Conservation (phyloP, 2,888 invertebrate species). For the Nemapogon koenigi region DNA sequence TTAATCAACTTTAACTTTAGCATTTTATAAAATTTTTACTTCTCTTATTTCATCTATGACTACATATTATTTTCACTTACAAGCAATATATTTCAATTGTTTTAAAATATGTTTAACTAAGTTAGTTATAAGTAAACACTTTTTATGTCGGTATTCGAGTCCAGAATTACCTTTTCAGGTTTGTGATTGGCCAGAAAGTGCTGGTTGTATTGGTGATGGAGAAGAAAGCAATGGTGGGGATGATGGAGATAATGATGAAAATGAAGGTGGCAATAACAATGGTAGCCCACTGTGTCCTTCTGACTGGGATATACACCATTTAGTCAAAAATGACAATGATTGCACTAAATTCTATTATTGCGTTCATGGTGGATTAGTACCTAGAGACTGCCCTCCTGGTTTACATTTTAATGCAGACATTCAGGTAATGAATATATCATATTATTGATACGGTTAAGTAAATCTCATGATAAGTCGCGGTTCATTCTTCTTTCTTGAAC, state of each 20-base stretch:
- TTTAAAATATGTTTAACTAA: too few relatives aligned
- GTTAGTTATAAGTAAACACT: too few relatives aligned
- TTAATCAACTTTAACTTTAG: too few relatives aligned
- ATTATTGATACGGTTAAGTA: too few relatives aligned
- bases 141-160: too few relatives aligned
- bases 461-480: too few relatives aligned
- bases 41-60: too few relatives aligned
- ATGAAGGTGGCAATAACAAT: neutral
- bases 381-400: conserved; percentile 2
- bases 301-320: neutral
- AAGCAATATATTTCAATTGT: too few relatives aligned
- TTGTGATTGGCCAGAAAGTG: conserved; percentile 27
- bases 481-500: too few relatives aligned
- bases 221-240: conserved; percentile 1
- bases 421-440: conserved; percentile 4
- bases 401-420: conserved; percentile 1
- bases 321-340: conserved; percentile 9
- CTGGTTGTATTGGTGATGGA: conserved; percentile 24
- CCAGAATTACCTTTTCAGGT: too few relatives aligned
- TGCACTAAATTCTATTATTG: conserved; percentile 13
- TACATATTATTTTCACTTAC: too few relatives aligned
- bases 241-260: conserved; percentile 2
- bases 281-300: conserved; percentile 3
- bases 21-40: too few relatives aligned
- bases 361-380: conserved; percentile 3